These are phyloP conservation scores for Phasia obesa DNA, from an alignment of 2,888 invertebrate species.

Conservation along the genomic window DNA sequence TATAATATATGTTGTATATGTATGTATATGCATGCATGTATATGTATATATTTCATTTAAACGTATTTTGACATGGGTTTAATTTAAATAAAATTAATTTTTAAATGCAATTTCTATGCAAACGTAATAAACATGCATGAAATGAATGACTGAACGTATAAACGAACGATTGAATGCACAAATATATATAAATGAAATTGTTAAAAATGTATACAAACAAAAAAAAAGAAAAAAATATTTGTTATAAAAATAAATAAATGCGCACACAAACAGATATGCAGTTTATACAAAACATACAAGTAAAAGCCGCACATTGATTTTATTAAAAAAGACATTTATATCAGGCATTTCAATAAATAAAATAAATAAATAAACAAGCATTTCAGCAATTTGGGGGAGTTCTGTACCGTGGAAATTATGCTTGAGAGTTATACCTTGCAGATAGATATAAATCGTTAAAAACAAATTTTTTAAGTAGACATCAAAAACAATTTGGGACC, in stretches of 20 bases:
- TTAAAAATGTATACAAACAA: constrained; percentile 45
- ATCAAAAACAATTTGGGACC: no score
- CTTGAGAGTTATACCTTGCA: no score
- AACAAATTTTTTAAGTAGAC: no score
- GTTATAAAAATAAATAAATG: constrained; percentile 41
- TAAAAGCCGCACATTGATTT: constrained; percentile 69
- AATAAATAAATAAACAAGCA: constrained; percentile 46
- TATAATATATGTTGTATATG: no score
- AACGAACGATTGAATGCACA: constrained; percentile 41
- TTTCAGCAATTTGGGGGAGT: constrained; percentile 17
- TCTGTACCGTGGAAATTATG: constrained; percentile 14
- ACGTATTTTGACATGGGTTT: constrained; percentile 40
- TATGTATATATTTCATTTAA: constrained; percentile 14
- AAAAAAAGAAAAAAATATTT: constrained; percentile 16
- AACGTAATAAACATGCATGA: constrained; percentile 59
- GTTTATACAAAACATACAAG: constrained; percentile 35
- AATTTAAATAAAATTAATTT: constrained; percentile 71
- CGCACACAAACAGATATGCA: constrained; percentile 18
- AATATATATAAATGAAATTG: constrained; percentile 61
- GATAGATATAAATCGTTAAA: no score
- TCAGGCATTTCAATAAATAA: constrained; percentile 61
- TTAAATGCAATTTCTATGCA: constrained; percentile 70
- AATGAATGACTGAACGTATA: constrained; percentile 38
- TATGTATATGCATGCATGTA: no score
- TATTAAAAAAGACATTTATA: constrained; percentile 71